Base-by-base conservation (phyloP, 2,113 vertebrate genomes). In the Ammodytes marinus region DNA sequence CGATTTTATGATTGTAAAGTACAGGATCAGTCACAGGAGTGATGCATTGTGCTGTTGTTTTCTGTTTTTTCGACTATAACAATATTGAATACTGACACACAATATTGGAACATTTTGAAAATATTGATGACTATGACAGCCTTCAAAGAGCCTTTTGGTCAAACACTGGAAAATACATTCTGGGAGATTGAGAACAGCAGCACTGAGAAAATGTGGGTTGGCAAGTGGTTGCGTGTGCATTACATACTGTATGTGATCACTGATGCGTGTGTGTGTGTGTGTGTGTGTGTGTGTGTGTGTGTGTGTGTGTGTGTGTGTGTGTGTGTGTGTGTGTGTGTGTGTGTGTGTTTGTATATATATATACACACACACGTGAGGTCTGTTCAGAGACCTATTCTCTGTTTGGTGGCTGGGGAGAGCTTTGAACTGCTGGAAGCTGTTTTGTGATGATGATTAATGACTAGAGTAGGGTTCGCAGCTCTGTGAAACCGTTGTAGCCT, bases 371-470 rank as follows among this genome's bases (percentile, higher is more conserved):
- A 67, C 77, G 42, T n/a, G 67, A 52, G 65, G 79, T 17, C 7
- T 69, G 60, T 58, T 67, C 64, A 69, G 69, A 59, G 27, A 81
- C 80, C 46, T n/a, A 55, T 71, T 77, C 76, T 54, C 59, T 64
- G 17, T 74, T 80, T 66, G 77, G 69, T 49, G 46, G 59, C 81
- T 46, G 46, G 68, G 68, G 82, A 84, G 54, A 67, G 54, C 77
- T 81, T 69, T 77, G 72, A 69, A 79, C 69, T 83, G 84, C 74
- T 86, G 71, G 71, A 74, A 82, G 74, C 84, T 82, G 69, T 90
- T 91, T 90, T 85, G 86, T 86, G 76, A 84, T 82, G 89, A 90
- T 90, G 91, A 94, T 92, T 91, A 93, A 94, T 90, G 88, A 80
- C 72, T 8, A 69, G 83, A 71, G 74, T 84, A 66, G 79, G 75